Evolutionary conservation across 2,888 invertebrate genomes (phyloP).

Genomic region (Osedax fenrisi): DNA sequence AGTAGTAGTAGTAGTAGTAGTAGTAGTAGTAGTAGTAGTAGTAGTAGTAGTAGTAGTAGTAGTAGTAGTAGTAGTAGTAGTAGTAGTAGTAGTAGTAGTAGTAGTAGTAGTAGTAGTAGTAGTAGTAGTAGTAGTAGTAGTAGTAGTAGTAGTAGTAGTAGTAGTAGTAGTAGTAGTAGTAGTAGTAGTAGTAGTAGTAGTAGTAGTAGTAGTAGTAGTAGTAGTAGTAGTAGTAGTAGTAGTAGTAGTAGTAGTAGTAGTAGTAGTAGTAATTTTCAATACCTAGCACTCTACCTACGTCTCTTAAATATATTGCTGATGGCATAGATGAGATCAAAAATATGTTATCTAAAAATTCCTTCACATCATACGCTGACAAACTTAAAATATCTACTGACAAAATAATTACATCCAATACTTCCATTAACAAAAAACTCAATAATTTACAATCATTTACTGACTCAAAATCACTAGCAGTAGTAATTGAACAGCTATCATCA

Average conservation of each 20-base stretch:
- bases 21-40: slow-evolving; percentile 18
- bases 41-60: slow-evolving; percentile 24
- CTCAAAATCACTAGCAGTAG: no score
- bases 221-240: slow-evolving; percentile 22
- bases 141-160: slow-evolving; percentile 20
- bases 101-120: slow-evolving; percentile 16
- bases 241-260: slow-evolving; percentile 20
- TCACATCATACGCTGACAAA: no score
- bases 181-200: slow-evolving; percentile 11
- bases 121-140: slow-evolving; percentile 20
- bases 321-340: no score
- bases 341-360: no score
- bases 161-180: slow-evolving; percentile 19
- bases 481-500: no score
- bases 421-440: no score
- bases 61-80: slow-evolving; percentile 22
- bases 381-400: no score
- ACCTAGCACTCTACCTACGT: no score
- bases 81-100: slow-evolving; percentile 22
- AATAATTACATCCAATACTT: no score
- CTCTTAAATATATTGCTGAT: no score
- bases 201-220: slow-evolving; percentile 13
- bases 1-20: slow-evolving; percentile 17
- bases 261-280: slow-evolving; percentile 11
- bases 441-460: no score